Conservation (phyloP, 2,888 invertebrate genomes). For the Salticus scenicus region DNA sequence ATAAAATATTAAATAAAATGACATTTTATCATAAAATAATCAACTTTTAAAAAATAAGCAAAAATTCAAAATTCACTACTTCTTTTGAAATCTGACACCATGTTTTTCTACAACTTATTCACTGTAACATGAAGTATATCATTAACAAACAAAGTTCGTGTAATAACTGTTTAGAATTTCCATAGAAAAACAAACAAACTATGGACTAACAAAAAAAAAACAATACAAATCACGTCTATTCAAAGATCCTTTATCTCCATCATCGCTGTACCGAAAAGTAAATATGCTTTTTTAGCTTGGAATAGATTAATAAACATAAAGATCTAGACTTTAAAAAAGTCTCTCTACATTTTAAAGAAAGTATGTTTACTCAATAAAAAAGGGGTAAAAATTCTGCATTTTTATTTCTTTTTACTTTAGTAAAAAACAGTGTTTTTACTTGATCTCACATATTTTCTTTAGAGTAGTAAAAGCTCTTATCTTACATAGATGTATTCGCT, state of each 20-base stretch:
- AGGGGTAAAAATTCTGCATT: constrained; percentile 27
- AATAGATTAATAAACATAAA: constrained; percentile 30
- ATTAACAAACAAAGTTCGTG: neutral
- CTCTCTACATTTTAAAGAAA: neutral
- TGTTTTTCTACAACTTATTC: too few species aligned
- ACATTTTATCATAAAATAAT: too few species aligned
- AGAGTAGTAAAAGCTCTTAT: neutral
- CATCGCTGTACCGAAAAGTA: neutral
- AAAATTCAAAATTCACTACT: too few species aligned
- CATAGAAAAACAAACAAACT: neutral
- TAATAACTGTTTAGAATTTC: neutral
- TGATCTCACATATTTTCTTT: constrained; percentile 1
- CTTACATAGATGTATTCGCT: neutral
- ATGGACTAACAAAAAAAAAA: neutral
- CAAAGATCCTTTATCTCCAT: neutral
- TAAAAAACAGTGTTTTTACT: constrained; percentile 19
- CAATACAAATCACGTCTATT: neutral
- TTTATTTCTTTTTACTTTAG: neutral
- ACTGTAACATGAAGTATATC: neutral
- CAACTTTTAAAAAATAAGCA: too few species aligned
- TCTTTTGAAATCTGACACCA: too few species aligned
- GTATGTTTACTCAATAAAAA: constrained; percentile 32
- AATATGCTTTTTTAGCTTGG: neutral
- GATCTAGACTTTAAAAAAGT: neutral
- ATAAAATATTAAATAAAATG: too few species aligned